Conservation (phyloP, 2,797 vertebrate species). For the Betta splendens region DNA sequence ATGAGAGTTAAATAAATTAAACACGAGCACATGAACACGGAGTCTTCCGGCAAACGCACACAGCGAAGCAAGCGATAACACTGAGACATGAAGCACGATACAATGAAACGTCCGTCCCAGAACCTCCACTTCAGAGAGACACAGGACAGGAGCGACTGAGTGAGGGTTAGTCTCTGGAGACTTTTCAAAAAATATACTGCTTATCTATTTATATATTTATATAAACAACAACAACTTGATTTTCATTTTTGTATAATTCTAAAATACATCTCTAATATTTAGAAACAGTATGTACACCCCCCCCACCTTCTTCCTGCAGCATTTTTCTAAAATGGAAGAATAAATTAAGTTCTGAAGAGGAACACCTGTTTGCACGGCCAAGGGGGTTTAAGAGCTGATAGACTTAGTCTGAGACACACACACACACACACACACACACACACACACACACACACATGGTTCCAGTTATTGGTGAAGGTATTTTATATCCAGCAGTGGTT, state of each 20-base stretch:
- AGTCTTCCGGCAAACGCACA: constrained; percentile 55
- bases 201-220: constrained; percentile 77
- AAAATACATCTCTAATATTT: constrained; percentile 87
- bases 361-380: constrained; percentile 61
- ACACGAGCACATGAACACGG: constrained; percentile 50
- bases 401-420: constrained; percentile 29
- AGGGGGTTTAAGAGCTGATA: constrained; percentile 63
- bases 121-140: constrained; percentile 43
- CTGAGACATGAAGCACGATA: constrained; percentile 59
- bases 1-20: constrained; percentile 85
- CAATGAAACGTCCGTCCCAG: constrained; percentile 37
- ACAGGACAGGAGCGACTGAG: constrained; percentile 48
- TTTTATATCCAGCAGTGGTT: constrained; percentile 28
- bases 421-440: constrained; percentile 3
- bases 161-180: constrained; percentile 78
- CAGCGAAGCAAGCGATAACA: constrained; percentile 62
- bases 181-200: constrained; percentile 76
- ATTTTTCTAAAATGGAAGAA: constrained; percentile 86
- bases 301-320: constrained; percentile 73
- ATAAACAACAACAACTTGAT: constrained; percentile 68
- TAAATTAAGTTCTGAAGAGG: constrained; percentile 73
- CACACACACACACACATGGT: constrained; percentile 24
- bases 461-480: constrained; percentile 41
- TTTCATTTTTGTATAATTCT: constrained; percentile 77
- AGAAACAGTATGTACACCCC: constrained; percentile 76